Conservation (phyloP, 2,797 vertebrate genomes). For the Columba guinea region DNA sequence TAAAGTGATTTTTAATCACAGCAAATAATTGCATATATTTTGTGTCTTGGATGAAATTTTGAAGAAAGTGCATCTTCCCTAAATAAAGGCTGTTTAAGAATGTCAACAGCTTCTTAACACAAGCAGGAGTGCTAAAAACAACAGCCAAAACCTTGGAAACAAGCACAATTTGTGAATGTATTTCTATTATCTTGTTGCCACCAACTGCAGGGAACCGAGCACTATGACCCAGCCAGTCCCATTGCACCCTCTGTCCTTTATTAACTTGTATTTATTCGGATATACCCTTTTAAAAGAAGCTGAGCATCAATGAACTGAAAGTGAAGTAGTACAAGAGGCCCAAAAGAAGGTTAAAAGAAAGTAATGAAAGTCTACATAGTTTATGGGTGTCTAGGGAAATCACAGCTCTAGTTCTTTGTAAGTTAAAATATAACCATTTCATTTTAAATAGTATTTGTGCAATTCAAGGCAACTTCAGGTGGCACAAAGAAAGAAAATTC, state of each 20-base stretch:
- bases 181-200: neutral
- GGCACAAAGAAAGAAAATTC: neutral
- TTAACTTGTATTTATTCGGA: conserved; percentile 49
- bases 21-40: neutral
- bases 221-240: conserved; percentile 6
- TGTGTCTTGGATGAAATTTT: neutral
- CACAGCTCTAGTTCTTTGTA: neutral
- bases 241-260: conserved; percentile 18
- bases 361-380: neutral
- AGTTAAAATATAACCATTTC: conserved; percentile 14
- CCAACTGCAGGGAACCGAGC: neutral
- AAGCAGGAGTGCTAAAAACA: neutral
- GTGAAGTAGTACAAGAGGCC: neutral
- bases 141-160: neutral
- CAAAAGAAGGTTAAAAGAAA: conserved; percentile 42
- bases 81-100: neutral
- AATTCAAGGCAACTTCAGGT: neutral
- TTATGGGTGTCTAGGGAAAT: conserved; percentile 42
- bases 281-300: conserved; percentile 35
- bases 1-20: neutral
- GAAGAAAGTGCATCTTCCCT: neutral
- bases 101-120: neutral
- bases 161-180: neutral
- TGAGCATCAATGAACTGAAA: conserved; percentile 12
- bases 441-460: conserved; percentile 16